Evolutionary conservation across 35 echinoderm and acorn worm species (phyloP), one percentile per base, ranked within the genome.

Genomic region (Acanthaster planci): DNA sequence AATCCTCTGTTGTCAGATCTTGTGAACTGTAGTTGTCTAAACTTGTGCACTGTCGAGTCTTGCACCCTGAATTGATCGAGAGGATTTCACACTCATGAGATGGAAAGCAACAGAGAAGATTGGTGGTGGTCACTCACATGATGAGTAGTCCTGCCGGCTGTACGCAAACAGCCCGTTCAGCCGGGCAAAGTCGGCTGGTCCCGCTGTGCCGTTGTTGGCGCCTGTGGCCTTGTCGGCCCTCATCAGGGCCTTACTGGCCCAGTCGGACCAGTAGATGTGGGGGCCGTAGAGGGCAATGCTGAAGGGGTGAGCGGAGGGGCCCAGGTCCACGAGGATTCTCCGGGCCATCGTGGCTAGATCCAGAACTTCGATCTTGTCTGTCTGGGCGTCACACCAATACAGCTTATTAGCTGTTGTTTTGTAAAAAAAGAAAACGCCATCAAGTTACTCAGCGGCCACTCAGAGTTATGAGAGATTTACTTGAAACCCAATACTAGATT

Each of bases 301-400:
- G 58, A 88, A 91, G 3, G 95, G 80, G 37, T 93, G 95, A 23
- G 76, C 72, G 2, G 23, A 9, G 1, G 44, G 1, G 0, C 64
- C 85, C 2, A 88, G 39, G 38, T 88, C 80, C 0, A 88, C 23
- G 9, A 98, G 57, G 7, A 91, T 8, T 0, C 39, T 21, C 15
- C 95, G 88, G 21, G 85, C 50, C 19, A 26, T 36, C 7, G 85
- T 81, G 37, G 87, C 79, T 0, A 87, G 84, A 16, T 83, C 40
- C 3, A 80, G 38, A 6, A 38, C 39, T 76, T 98, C 95, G 29
- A 98, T 93, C 27, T 36, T 79, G 76, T 98, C 83, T 0, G 56
- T 86, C 37, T 59, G 56, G 0, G 95, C 95, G 54, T 98, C 95
- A 55, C 95, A 92, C 95, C 95, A 98, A 54, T 93, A 98, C 72